These are phyloP conservation scores for Peromyscus attwateri DNA, from an alignment of 2,797 vertebrate species.

Conservation along the genomic window DNA sequence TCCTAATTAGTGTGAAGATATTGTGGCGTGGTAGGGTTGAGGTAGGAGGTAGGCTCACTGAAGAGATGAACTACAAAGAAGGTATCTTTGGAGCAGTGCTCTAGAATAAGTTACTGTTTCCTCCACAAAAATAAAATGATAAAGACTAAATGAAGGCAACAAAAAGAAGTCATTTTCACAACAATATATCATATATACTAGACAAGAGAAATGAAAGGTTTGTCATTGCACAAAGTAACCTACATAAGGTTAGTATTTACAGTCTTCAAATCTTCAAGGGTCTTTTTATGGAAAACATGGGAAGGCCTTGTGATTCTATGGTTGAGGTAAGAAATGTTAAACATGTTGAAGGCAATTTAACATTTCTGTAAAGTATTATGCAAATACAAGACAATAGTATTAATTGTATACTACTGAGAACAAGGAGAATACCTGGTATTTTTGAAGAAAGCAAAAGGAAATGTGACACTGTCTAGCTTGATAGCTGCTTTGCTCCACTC, in stretches of 20 bases:
- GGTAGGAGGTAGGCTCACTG: not conserved
- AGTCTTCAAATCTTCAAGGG: not conserved
- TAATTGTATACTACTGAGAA: not conserved
- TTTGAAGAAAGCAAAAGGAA: not conserved
- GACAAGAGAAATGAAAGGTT: not conserved
- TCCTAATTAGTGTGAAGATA: not conserved
- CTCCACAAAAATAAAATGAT: not conserved
- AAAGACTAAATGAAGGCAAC: not conserved
- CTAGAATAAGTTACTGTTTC: not conserved
- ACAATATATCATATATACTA: not conserved
- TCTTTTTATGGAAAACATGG: not conserved
- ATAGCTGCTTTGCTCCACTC: not conserved
- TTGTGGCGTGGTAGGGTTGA: not conserved
- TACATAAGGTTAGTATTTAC: not conserved
- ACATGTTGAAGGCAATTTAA: not conserved
- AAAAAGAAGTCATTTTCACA: not conserved
- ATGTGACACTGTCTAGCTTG: not conserved
- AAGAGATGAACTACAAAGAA: not conserved
- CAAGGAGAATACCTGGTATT: not conserved
- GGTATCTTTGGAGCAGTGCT: not conserved
- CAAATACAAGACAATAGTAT: not conserved
- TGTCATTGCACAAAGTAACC: not conserved
- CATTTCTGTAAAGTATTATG: not conserved
- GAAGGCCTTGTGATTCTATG: rapidly evolving
- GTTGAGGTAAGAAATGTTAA: not conserved